A percentile compares a stretch with the other conserved stretches of the same genome.
phyloP scores from a whole-genome alignment of 2,113 vertebrate species.

The Dasyornis broadbenti region DNA sequence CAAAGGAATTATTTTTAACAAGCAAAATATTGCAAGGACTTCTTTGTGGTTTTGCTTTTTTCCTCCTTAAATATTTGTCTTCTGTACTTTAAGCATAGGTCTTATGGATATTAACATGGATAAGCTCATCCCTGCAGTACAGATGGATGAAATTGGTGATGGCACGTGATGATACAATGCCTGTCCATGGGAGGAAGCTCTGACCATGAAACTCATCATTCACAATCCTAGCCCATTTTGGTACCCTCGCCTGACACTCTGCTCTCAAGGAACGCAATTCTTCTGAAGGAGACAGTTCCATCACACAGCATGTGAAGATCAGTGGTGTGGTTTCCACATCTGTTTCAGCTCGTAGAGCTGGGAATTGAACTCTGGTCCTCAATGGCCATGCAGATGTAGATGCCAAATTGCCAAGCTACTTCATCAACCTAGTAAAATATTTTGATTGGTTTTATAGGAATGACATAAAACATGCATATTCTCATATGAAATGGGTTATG shows the following conservation, averaged over 20 bases:
- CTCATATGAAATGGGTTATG: constrained; percentile 24
- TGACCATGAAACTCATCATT: background rate
- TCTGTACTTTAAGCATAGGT: background rate
- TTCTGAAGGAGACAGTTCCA: background rate
- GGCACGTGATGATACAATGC: background rate
- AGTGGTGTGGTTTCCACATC: background rate
- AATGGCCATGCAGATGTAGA: background rate
- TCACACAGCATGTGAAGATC: background rate
- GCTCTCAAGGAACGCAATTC: background rate
- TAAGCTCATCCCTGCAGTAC: background rate
- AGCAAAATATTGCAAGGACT: background rate
- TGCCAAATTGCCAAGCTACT: constrained; percentile 4
- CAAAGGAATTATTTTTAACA: background rate
- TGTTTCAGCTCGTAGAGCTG: background rate
- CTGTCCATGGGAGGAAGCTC: background rate
- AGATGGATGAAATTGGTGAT: background rate
- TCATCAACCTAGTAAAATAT: constrained; percentile 52
- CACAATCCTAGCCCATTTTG: background rate
- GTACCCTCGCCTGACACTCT: background rate
- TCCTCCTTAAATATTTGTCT: background rate
- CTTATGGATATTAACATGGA: background rate
- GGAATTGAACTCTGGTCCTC: background rate
- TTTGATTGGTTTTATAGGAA: constrained; percentile 39
- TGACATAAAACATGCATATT: constrained; percentile 2
- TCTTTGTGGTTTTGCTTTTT: background rate